A percentile compares a stretch with the other conserved stretches of the same genome.
Evolutionary conservation across 2,113 vertebrate species (phyloP).

Genomic region (Ophthalmolycus amberensis): DNA sequence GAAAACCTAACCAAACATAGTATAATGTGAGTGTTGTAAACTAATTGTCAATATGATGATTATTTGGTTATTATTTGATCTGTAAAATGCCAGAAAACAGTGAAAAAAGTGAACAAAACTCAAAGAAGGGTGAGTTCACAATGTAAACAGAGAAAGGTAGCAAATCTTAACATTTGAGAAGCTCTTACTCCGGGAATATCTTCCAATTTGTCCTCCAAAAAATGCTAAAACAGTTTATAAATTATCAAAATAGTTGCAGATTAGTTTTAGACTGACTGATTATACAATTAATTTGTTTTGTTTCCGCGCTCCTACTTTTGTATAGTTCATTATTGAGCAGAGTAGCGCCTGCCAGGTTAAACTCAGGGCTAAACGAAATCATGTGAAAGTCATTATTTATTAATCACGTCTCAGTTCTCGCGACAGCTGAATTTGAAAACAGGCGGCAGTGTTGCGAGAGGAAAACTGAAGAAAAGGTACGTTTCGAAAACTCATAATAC

Average conservation of each 20-base stretch:
- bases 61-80: background rate
- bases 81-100: background rate
- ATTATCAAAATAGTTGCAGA: background rate
- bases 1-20: background rate
- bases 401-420: conserved; percentile 35
- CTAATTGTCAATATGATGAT: background rate
- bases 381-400: background rate
- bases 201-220: background rate
- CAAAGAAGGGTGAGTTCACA: background rate
- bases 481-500: background rate
- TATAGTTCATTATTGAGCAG: no score
- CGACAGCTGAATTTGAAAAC: conserved; percentile 80
- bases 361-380: conserved; percentile 4
- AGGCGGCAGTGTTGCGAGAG: conserved; percentile 59
- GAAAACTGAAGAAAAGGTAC: conserved; percentile 14
- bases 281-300: background rate
- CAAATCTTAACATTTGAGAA: background rate
- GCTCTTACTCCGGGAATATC: background rate
- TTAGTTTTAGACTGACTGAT: background rate
- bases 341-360: background rate
- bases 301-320: background rate
- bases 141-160: background rate
- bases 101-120: background rate
- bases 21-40: background rate
- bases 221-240: background rate